Evolutionary conservation across 35 echinoderm and acorn worm species (phyloP), one percentile per base, ranked within the genome.

Genomic region (Diadema setosum): DNA sequence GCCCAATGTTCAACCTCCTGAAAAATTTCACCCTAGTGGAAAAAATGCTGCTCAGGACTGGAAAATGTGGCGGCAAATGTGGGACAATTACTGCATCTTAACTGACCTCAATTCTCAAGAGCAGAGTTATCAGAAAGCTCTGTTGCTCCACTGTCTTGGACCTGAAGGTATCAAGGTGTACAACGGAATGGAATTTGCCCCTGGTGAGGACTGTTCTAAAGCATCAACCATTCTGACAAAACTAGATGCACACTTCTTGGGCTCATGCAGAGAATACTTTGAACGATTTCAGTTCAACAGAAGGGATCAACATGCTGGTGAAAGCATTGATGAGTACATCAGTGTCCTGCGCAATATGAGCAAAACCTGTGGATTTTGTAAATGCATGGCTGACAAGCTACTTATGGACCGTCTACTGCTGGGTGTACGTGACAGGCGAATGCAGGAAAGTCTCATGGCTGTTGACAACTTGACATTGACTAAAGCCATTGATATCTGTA

Each of bases 51-150:
- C 70, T 35, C 43, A 88, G 69, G 65, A 81, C 6, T 88, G 86
- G 86, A 88, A 88, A 34, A 81, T 46, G 67, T 82, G 87, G 87
- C 36, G 50, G 36, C 87, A 90, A 42, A 56, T 61, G 29, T 90
- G 87, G 87, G 75, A 83, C 3, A 61, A 81, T 41, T 90, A 90
- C 43, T 82, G 75, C 42, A 34, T 83, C 29, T 20, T 90, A 14
- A 90, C 74, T 5, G 63, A 90, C 50, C 30, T 90, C 25, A n/a
- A n/a, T 15, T 56, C 26, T 31, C 75, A 90, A 34, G 18, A 30
- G 26, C n/a, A 82, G 30, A 27, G 36, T 40, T 83, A 82, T 46
- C 75, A 82, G 42, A 63, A 36, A 32, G 87, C 87, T 21, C 46
- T 82, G 3, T 31, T 90, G n/a, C 46, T 90, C 1, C 75, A 83